These are phyloP conservation scores for Watsonalla cultraria DNA, from an alignment of 2,888 invertebrate genomes.

Conservation along the genomic window DNA sequence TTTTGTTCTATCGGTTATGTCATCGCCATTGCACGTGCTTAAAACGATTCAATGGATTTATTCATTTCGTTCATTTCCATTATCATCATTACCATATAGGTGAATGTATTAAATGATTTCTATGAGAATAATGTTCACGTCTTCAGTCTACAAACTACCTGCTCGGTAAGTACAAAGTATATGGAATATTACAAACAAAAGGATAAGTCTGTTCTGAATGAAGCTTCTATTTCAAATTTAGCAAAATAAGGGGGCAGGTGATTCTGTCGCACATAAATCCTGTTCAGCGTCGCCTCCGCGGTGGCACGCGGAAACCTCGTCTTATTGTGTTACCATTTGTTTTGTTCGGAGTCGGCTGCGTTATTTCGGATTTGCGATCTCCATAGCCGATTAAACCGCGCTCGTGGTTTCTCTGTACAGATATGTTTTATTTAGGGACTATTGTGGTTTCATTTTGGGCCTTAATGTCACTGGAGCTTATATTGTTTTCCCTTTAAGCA, in stretches of 20 bases:
- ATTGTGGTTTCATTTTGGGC: not conserved
- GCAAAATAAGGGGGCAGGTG: slow-evolving; percentile 47
- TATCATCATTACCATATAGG: too few relatives aligned
- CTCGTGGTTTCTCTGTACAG: slow-evolving; percentile 11
- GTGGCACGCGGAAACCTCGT: slow-evolving; percentile 69
- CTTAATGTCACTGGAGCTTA: not conserved
- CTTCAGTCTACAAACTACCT: too few relatives aligned
- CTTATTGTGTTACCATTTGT: slow-evolving; percentile 67
- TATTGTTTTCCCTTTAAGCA: not conserved
- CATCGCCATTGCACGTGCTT: too few relatives aligned
- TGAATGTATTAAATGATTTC: too few relatives aligned
- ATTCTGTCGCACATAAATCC: slow-evolving; percentile 60
- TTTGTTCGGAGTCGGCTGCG: slow-evolving; percentile 55
- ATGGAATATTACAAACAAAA: slow-evolving; percentile 2
- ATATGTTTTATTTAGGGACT: slow-evolving; percentile 7
- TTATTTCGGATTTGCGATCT: slow-evolving; percentile 64
- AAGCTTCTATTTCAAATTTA: slow-evolving; percentile 33
- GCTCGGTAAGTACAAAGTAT: too few relatives aligned
- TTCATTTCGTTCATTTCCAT: too few relatives aligned
- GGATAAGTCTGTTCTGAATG: slow-evolving; percentile 35
- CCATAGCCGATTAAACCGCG: slow-evolving; percentile 31
- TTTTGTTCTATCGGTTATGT: too few relatives aligned
- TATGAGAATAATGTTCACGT: too few relatives aligned
- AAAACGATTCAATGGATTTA: too few relatives aligned
- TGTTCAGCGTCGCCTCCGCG: slow-evolving; percentile 42